Conservation (phyloP, 2,113 vertebrate species). For the Mohoua ochrocephala region DNA sequence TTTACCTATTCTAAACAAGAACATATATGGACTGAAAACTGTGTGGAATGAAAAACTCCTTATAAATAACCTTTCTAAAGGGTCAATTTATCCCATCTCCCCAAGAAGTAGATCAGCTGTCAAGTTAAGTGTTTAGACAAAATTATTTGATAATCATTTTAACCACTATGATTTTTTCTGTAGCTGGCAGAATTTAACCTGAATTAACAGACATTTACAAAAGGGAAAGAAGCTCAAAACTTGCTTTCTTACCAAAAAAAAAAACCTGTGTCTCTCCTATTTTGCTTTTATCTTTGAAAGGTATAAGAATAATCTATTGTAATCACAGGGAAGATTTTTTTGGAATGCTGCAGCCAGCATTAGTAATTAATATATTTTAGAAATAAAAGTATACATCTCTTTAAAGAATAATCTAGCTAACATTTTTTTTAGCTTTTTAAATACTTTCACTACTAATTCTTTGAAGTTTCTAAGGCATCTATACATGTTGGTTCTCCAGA, state of each 20-base stretch:
- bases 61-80: background rate
- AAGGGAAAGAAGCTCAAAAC: background rate
- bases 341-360: background rate
- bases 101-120: background rate
- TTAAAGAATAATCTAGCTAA: background rate
- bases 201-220: background rate
- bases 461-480: background rate
- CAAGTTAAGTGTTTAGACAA: background rate
- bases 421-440: background rate
- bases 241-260: background rate
- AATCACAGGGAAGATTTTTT: background rate
- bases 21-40: background rate
- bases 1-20: background rate
- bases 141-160: background rate
- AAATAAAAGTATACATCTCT: background rate
- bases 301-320: background rate
- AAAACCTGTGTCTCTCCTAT: background rate
- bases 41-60: background rate
- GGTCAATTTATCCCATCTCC: background rate
- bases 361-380: background rate
- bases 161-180: background rate
- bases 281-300: background rate
- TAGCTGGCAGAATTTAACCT: background rate
- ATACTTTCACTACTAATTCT: background rate
- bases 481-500: background rate